Conservation (phyloP, 2,888 invertebrate genomes). For the Hydrotaea cyrtoneurina region DNA sequence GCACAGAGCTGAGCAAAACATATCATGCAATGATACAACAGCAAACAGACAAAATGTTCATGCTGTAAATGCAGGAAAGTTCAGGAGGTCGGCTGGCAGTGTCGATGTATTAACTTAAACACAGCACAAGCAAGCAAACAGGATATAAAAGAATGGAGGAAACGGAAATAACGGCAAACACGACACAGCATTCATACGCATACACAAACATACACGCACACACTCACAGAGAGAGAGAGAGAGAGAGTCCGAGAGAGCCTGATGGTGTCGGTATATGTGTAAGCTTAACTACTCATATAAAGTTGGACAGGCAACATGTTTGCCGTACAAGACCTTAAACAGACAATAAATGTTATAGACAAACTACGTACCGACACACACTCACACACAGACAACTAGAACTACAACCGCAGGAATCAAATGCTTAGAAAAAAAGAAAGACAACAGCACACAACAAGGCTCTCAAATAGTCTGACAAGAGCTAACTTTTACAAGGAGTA, state of each 20-base stretch:
- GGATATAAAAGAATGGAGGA: background rate
- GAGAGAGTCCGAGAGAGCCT: too few species aligned
- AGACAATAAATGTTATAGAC: background rate
- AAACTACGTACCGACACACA: background rate
- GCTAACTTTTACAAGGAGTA: background rate
- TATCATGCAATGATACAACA: slow-evolving; percentile 11
- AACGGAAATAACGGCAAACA: background rate
- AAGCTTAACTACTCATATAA: background rate
- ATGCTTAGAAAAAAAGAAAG: background rate
- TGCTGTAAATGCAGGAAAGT: background rate
- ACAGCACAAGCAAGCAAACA: background rate
- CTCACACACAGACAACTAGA: too few species aligned
- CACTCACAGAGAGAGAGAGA: too few species aligned
- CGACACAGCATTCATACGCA: background rate
- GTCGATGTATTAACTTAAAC: background rate
- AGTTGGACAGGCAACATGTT: background rate
- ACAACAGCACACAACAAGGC: background rate
- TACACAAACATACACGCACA: background rate
- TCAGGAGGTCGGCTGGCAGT: background rate
- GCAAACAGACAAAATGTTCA: background rate
- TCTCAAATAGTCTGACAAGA: background rate
- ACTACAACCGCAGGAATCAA: background rate
- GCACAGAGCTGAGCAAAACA: background rate
- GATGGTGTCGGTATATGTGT: too few species aligned
- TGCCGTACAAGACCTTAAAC: background rate